These are phyloP conservation scores for Drosophila barbarae DNA, from an alignment of 2,888 invertebrate genomes.

Conservation along the genomic window DNA sequence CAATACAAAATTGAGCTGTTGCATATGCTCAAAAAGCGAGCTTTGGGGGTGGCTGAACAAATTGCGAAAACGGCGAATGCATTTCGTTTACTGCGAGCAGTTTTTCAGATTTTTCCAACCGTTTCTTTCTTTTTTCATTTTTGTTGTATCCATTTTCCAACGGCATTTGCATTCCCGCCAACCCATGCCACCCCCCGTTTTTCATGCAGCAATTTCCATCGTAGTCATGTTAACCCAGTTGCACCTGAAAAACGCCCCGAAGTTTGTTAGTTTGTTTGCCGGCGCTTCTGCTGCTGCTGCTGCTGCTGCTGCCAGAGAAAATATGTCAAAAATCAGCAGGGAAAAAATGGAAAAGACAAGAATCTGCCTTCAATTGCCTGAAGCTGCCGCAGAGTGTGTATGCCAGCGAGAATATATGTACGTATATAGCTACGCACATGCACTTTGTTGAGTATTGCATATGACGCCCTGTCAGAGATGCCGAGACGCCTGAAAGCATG, in stretches of 20 bases:
- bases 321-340: conserved; percentile 71
- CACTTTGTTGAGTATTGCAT: conserved; percentile 37
- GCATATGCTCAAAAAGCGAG: conserved; percentile 37
- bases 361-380: conserved; percentile 58
- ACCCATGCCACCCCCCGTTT: conserved; percentile 1
- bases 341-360: conserved; percentile 34
- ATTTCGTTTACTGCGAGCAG: conserved; percentile 53
- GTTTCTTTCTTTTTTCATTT: conserved; percentile 13
- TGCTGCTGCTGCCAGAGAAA: conserved; percentile 52
- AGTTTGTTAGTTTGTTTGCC: conserved; percentile 60
- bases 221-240: conserved; percentile 60
- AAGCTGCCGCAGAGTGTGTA: conserved; percentile 33
- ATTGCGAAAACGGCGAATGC: conserved; percentile 58
- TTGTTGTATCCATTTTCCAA: conserved; percentile 40
- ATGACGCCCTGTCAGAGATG: conserved; percentile 59
- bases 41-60: conserved; percentile 34
- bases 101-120: conserved; percentile 31
- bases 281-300: conserved; percentile 6
- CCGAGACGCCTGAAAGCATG: conserved; percentile 47
- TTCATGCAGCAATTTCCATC: conserved; percentile 39
- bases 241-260: conserved; percentile 54
- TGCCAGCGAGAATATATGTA: neutral
- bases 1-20: conserved; percentile 67
- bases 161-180: conserved; percentile 58
- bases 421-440: conserved; percentile 16